phyloP scores from a whole-genome alignment of 1,140 invertebrate species.

The Calycopis cecrops region DNA sequence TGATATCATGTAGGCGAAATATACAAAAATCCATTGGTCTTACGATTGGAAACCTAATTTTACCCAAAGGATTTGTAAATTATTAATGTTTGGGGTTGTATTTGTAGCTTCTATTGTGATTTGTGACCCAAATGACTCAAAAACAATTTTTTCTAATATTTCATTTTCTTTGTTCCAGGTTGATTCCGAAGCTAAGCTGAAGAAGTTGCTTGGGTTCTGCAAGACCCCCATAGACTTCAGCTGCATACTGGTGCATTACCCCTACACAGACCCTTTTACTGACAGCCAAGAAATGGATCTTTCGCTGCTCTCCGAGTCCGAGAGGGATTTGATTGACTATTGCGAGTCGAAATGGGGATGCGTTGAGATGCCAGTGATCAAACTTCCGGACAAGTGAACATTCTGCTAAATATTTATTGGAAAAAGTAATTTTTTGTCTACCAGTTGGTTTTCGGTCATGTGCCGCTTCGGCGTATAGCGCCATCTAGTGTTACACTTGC shows the following conservation, averaged over 20 bases:
- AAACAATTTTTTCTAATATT: neutral
- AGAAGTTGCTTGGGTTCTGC: constrained; percentile 67
- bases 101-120: no score
- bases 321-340: constrained; percentile 74
- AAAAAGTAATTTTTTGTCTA: constrained; percentile 9
- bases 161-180: constrained; percentile 55
- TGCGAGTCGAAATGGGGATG: constrained; percentile 76
- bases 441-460: constrained; percentile 17
- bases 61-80: no score
- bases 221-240: constrained; percentile 65
- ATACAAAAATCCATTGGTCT: no score
- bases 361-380: constrained; percentile 72
- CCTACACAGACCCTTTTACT: constrained; percentile 64
- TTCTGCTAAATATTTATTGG: constrained; percentile 7
- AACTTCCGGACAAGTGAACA: constrained; percentile 75
- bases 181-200: constrained; percentile 74
- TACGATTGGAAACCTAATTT: no score
- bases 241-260: constrained; percentile 74
- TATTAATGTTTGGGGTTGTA: no score
- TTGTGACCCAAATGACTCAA: no score
- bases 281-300: constrained; percentile 67
- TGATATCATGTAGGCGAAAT: no score
- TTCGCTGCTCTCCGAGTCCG: constrained; percentile 58
- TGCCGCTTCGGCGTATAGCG: constrained; percentile 43
- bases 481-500: constrained; percentile 43